Base-by-base conservation (phyloP, 2,797 vertebrate genomes). In the Sebastes oblongus region DNA sequence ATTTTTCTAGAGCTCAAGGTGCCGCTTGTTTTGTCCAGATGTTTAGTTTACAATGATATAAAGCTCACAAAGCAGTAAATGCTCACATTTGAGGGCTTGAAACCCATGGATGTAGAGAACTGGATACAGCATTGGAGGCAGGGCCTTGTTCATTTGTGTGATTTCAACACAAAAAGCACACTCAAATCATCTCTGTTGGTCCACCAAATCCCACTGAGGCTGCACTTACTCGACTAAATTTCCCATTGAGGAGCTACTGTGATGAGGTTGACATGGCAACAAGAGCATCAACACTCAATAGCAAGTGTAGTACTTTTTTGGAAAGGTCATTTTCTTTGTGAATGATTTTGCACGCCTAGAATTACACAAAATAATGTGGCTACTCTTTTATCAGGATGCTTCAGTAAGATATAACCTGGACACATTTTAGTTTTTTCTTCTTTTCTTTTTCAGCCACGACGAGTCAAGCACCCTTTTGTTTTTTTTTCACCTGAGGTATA, bases 211-310 rank as follows among this genome's bases (percentile, higher is more conserved):
- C 55, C 25, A 34, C 66, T 61, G 60, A 73, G 71, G 55, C 73
- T 54, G 32, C 16, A 52, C 69, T 62, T 55, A 32, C 61, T 81
- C 7, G 2, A 24, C 62, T 58, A n/a, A 18, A 20, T 58, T 29
- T 64, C 62, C 56, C 30, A 59, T 64, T 79, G 76, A 87, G 71
- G 70, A 82, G 84, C 77, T 8, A 3, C 75, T 6, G 32, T 72
- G 65, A 74, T 56, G 72, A 66, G 66, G 82, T 80, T 88, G 88
- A 60, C 84, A 87, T 86, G 70, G 83, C 65, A 86, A 92, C 83
- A 27, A 46, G 64, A 77, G 62, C 85, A 65, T 78, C 68, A 55
- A 73, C 79, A 78, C 83, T 84, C 74, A 55, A 71, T 39, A 39
- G 54, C 5, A 8, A 56, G 52, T 10, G 42, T 22, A 12, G 56